Base-by-base conservation (phyloP, 2,888 invertebrate genomes). In the Drosophila kokeensis region DNA sequence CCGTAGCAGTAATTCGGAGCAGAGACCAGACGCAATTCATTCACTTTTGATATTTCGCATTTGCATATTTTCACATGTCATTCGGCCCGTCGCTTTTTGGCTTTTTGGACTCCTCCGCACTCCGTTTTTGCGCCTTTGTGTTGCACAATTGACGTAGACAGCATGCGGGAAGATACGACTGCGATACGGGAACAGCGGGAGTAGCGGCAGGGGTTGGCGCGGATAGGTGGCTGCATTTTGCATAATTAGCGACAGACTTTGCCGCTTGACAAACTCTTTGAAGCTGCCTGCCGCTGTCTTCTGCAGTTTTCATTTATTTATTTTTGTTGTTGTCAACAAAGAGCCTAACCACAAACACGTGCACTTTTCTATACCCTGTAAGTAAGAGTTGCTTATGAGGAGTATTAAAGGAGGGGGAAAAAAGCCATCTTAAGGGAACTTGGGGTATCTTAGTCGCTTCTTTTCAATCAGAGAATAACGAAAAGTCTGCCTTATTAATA, bases 41-140 rank as follows among this genome's bases (percentile, higher is more conserved):
- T 84, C 87, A 87, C 81, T 87, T 86, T 81, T 79, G 86, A 83
- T 88, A 82, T 90, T 79, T 72, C 58, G 58, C 79, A 79, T 79
- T 90, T 88, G 90, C 87, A 89, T 89, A 86, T 89, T 90, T 90
- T 90, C 89, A 90, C 89, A 90, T 90, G 89, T 90, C 89, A 90
- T 77, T 88, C 87, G 76, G 72, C 66, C 74, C 67, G 73, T 67
- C 68, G 82, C 69, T 76, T 83, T 80, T 80, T 69, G 79, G 69
- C 79, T 84, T 90, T 90, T 90, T 77, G 87, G 87, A 84, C 67
- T 86, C 75, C 77, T 58, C 48, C 66, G 53, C 62, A 45, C 67
- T 69, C 70, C 72, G 69, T 54, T 70, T 77, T 85, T 86, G 67
- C 83, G 80, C 77, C 85, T 87, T 82, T 89, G 82, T 80, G 77